These are phyloP conservation scores for Noctuana brunneofusca DNA, from an alignment of 2,888 invertebrate genomes.

Conservation along the genomic window DNA sequence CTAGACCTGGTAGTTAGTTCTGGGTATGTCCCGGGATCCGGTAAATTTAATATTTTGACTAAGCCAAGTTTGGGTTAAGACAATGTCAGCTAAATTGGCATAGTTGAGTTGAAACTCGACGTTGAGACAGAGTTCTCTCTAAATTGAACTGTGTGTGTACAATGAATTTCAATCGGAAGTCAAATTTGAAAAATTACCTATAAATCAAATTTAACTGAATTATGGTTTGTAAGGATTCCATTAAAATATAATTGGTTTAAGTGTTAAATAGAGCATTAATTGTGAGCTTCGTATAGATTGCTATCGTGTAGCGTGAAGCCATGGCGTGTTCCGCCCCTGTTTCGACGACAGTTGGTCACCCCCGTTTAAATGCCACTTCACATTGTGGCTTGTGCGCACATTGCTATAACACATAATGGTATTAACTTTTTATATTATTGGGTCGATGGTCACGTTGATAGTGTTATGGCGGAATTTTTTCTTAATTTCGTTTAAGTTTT, in stretches of 20 bases:
- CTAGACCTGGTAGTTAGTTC: no score
- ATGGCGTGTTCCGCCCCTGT: slow-evolving; percentile 71
- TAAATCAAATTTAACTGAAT: background rate
- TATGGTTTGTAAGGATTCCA: slow-evolving; percentile 7
- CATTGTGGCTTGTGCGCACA: slow-evolving; percentile 79
- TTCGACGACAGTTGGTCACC: slow-evolving; percentile 82
- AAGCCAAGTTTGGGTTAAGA: no score
- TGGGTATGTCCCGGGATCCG: no score
- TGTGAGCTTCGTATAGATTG: slow-evolving; percentile 75
- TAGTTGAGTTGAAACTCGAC: background rate
- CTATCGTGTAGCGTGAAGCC: slow-evolving; percentile 77
- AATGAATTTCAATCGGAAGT: no score
- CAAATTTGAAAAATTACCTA: background rate
- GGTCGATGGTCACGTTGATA: slow-evolving; percentile 47
- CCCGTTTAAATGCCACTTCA: slow-evolving; percentile 80
- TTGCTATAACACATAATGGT: slow-evolving; percentile 61
- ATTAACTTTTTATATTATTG: slow-evolving; percentile 65
- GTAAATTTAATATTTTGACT: no score
- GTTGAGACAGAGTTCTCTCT: no score
- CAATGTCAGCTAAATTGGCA: no score
- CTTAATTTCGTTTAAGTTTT: background rate
- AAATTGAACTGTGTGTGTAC: no score
- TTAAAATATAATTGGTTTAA: slow-evolving; percentile 48
- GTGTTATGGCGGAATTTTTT: background rate
- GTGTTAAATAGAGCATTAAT: slow-evolving; percentile 76